Evolutionary conservation across 2,797 vertebrate species (phyloP), one percentile per base, ranked within the genome.

Genomic region (Antrozous pallidus): DNA sequence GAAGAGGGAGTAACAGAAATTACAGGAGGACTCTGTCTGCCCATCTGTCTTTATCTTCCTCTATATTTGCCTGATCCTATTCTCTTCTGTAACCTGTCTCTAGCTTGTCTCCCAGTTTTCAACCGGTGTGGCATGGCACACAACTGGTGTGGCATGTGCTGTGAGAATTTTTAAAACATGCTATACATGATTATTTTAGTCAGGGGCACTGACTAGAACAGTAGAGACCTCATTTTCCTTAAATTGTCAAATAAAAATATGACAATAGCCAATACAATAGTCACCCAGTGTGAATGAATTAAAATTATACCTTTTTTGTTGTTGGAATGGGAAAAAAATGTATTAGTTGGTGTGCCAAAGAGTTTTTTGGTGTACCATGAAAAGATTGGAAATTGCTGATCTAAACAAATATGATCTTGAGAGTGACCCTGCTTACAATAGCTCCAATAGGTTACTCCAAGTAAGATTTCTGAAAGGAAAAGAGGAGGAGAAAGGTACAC

Each of bases 371-470:
- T 51, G 12, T 78, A 51, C 49, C 74, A 26, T 38, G 33, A 78
- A 54, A 54, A 24, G 74, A 51, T 78, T 36, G 74, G 33, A 78
- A 78, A 78, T 54, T 2, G 47, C 33, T 98, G 97, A 98, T 98
- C 98, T 78, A 97, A 96, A 77, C 73, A 98, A 96, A 97, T 97
- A 95, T 3, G 63, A 98, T 98, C 97, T 96, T 92, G 93, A 92
- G 96, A 98, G 95, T 91, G 95, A 93, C 95, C 96, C 77, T 95
- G 65, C 91, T 90, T 83, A 93, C 78, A 95, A 95, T 94, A 96
- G 83, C 93, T 96, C 81, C 95, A 58, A 90, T 96, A 97, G 80
- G 91, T 89, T 81, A 96, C 91, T 97, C 96, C 78, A 84, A 97
- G 96, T 63, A 75, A 78, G 71, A 86, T 56, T 91, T 84, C 82